phyloP scores from a whole-genome alignment of 2,113 vertebrate genomes.

The Symphodus melops region DNA sequence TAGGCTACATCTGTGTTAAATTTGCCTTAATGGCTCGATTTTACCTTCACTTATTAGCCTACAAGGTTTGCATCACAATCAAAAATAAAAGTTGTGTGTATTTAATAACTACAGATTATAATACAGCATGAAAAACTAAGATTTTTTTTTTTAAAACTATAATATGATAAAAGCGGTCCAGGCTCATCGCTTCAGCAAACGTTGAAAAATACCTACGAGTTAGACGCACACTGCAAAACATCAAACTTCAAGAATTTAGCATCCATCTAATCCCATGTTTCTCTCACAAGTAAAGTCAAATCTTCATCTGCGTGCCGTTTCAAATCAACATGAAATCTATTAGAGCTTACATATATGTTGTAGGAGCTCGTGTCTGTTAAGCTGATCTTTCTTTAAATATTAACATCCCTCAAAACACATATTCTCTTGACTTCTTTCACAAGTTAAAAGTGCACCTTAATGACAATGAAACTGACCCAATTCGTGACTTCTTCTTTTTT shows the following conservation, averaged over 20 bases:
- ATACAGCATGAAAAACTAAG: neutral
- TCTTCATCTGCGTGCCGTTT: neutral
- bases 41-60: neutral
- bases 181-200: constrained; percentile 8
- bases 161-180: neutral
- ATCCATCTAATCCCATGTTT: constrained; percentile 6
- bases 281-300: neutral
- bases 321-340: neutral
- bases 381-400: neutral
- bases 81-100: neutral
- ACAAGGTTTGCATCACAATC: neutral
- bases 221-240: constrained; percentile 59
- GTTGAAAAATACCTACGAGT: constrained; percentile 43
- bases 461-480: neutral
- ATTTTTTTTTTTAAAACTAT: neutral
- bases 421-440: neutral
- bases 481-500: neutral
- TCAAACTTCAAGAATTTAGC: neutral
- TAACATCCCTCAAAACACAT: neutral
- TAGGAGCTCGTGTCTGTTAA: no score
- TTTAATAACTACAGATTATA: neutral
- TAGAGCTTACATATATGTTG: neutral
- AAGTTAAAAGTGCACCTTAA: neutral
- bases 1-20: neutral
- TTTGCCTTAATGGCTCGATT: neutral